Evolutionary conservation across 2,888 invertebrate genomes (phyloP).

Genomic region (Syritta pipiens): DNA sequence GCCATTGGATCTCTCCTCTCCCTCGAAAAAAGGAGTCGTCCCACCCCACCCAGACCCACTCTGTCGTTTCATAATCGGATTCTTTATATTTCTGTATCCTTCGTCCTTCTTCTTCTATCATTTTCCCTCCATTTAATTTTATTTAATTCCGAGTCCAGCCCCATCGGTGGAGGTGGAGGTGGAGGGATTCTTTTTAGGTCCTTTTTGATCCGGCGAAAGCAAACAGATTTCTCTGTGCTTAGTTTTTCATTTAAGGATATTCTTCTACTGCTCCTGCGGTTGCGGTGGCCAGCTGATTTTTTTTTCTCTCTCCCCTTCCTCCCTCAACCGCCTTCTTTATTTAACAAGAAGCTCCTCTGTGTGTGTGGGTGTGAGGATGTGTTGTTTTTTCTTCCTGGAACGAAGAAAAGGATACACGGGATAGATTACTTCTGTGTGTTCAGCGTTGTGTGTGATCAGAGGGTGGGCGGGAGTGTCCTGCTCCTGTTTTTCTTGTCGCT

Average conservation of each 20-base stretch:
- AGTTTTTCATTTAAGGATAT: conserved; percentile 51
- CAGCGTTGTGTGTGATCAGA: conserved; percentile 11
- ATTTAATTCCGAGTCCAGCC: conserved; percentile 45
- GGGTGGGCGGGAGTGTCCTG: not conserved
- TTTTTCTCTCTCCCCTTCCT: not conserved
- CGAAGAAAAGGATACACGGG: conserved; percentile 6
- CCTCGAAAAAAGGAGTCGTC: not conserved
- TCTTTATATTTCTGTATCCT: conserved; percentile 15
- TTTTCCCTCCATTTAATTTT: conserved; percentile 46
- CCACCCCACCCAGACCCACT: conserved; percentile 20
- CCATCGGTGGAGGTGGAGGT: not conserved
- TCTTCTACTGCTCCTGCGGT: not conserved
- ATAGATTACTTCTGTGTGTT: conserved; percentile 36
- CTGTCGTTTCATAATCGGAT: conserved; percentile 58
- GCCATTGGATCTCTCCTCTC: not conserved
- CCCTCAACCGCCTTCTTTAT: conserved; percentile 8
- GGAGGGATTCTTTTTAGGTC: conserved; percentile 25
- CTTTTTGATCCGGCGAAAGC: conserved; percentile 48
- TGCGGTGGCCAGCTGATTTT: conserved; percentile 37
- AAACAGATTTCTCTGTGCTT: conserved; percentile 60
- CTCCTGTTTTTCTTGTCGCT: not conserved
- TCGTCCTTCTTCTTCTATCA: conserved; percentile 18
- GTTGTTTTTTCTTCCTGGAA: not conserved
- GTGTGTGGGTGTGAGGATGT: conserved; percentile 14
- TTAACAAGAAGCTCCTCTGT: conserved; percentile 24